phyloP scores from a whole-genome alignment of 2,113 vertebrate species.

The Petromus typicus region DNA sequence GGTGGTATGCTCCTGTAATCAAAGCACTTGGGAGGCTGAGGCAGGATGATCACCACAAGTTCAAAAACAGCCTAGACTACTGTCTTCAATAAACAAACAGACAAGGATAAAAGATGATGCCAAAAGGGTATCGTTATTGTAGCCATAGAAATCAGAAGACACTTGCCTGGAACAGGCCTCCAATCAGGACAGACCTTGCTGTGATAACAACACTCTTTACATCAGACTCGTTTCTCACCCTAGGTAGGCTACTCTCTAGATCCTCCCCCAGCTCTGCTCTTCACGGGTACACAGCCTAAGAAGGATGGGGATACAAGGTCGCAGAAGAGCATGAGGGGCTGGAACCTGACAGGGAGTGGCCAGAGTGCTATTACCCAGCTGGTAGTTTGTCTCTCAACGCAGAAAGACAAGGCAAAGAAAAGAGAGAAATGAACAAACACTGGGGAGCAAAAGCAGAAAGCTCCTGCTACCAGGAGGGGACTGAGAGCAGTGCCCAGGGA shows the following conservation, averaged over 20 bases:
- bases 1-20: not conserved
- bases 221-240: not conserved
- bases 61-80: not conserved
- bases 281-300: not conserved
- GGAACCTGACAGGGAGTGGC: not conserved
- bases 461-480: not conserved
- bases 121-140: not conserved
- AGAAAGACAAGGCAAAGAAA: too few relatives aligned
- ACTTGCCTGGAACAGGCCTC: fast-evolving
- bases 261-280: not conserved
- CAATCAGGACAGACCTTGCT: not conserved
- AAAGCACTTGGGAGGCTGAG: not conserved
- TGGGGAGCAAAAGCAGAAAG: not conserved
- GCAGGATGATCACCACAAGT: not conserved
- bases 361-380: too few relatives aligned
- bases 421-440: too few relatives aligned
- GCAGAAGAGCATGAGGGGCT: not conserved
- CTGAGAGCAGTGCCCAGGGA: not conserved
- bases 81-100: not conserved
- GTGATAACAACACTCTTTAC: not conserved
- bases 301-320: not conserved
- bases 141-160: not conserved
- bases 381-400: too few relatives aligned
- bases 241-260: not conserved
- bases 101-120: not conserved